Percentiles rank a stretch among this genome's conserved stretches.
phyloP scores from a whole-genome alignment of 1,140 invertebrate genomes.

The Ladona fulva region DNA sequence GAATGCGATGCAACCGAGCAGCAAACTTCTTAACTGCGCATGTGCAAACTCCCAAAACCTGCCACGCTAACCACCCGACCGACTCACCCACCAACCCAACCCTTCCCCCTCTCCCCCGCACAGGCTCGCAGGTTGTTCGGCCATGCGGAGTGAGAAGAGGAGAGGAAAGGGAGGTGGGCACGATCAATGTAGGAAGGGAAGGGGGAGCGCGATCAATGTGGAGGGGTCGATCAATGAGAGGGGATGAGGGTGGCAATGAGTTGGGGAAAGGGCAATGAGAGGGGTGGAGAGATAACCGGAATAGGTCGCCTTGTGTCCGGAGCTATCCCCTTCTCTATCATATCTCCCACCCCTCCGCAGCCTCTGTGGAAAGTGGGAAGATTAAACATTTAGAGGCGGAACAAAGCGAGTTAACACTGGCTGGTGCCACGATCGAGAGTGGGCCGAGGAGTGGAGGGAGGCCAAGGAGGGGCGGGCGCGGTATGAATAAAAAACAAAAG shows the following conservation, averaged over 20 bases:
- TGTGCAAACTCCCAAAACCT: conserved; percentile 3
- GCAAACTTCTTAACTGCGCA: not conserved
- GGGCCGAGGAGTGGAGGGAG: not conserved
- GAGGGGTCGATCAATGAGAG: not conserved
- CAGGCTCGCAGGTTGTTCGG: not conserved
- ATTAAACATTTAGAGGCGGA: conserved; percentile 9
- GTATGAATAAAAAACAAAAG: not conserved
- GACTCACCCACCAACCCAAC: not conserved
- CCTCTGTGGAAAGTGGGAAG: not conserved
- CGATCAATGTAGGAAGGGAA: not conserved
- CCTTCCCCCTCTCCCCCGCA: not conserved
- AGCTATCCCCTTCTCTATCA: conserved; percentile 11
- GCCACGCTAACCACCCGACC: not conserved
- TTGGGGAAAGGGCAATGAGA: not conserved
- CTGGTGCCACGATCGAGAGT: not conserved
- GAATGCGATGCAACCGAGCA: not conserved
- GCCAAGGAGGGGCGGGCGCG: too few relatives aligned
- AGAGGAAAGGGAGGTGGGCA: not conserved
- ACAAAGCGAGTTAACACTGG: not conserved
- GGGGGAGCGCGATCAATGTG: not conserved
- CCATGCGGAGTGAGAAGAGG: conserved; percentile 1
- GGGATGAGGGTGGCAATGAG: not conserved
- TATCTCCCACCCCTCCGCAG: conserved; percentile 13
- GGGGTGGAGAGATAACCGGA: not conserved
- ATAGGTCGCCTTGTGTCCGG: conserved; percentile 33